Base-by-base conservation (phyloP, 2,888 invertebrate genomes). In the Orthosia gothica region DNA sequence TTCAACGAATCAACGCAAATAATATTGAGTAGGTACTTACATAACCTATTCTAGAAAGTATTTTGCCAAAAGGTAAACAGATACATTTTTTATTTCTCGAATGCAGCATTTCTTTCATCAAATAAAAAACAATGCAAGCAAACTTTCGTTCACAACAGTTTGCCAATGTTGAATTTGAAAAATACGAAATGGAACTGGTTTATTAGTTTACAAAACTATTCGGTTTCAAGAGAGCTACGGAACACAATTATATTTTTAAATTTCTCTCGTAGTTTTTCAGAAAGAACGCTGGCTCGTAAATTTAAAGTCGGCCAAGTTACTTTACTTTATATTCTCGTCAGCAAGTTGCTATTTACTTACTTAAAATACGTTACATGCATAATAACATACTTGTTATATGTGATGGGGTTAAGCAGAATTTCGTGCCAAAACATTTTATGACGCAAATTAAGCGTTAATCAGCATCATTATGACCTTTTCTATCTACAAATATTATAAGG, bases 151-250 rank as follows among this genome's bases (percentile, higher is more conserved):
- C 47, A 23, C 62, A 45, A 67, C 40, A 81, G 57, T 54, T 81
- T 81, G 40, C 67, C 76, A 58, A 76, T 63, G 40, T 49, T 54
- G 63, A 26, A 23, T 82, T 82, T 58, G n/a, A 62, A 79, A 75
- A 81, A 79, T 50, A 58, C 26, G 50, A 73, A 74, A 74, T 69
- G 68, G 50, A 62, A 69, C 65, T 68, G 32, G 80, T 74, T 74
- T 74, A 82, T 83, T 81, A 58, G 81, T 80, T 83, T 74, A 79
- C 61, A 52, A 74, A 79, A 79, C 66, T 66, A 80, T 83, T 83
- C 26, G 45, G 52, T 65, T 79, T 54, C 54, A 49, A 62, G 80
- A 65, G 64, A 64, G 79, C 68, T 68, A 55, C 62, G 61, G 57
- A 79, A 70, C 40, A 70, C 63, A 74, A 65, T 81, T 74, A 67